Percentiles rank a stretch among this genome's conserved stretches.
These are phyloP conservation scores for Hydropsyche tenuis DNA, from an alignment of 1,140 invertebrate genomes.

Conservation along the genomic window DNA sequence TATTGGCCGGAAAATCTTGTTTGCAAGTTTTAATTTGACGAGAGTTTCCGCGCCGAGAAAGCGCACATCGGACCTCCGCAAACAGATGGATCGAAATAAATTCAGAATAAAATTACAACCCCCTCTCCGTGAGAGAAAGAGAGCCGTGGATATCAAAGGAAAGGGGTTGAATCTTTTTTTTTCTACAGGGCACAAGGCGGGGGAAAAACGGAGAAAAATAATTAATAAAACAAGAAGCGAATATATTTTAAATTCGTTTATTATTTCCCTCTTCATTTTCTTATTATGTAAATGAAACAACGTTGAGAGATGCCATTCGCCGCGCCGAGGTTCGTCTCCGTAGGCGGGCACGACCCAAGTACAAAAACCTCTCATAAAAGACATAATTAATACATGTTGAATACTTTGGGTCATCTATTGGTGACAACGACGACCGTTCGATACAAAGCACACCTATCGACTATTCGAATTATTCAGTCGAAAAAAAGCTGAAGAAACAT, in stretches of 20 bases:
- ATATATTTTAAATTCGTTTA: conserved; percentile 49
- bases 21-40: conserved; percentile 48
- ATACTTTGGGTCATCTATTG: no score
- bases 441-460: no score
- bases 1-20: conserved; percentile 48
- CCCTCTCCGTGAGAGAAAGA: neutral
- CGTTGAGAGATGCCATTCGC: conserved; percentile 33
- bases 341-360: neutral
- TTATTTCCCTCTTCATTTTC: conserved; percentile 48
- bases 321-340: conserved; percentile 11
- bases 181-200: neutral
- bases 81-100: conserved; percentile 41
- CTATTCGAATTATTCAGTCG: no score
- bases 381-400: no score
- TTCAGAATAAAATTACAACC: conserved; percentile 41
- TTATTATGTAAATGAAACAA: conserved; percentile 49
- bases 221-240: conserved; percentile 48
- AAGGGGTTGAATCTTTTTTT: conserved; percentile 25
- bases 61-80: conserved; percentile 32
- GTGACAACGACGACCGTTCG: no score
- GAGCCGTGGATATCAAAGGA: conserved; percentile 38
- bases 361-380: no score
- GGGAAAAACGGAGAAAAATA: conserved; percentile 33
- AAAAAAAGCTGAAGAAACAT: no score
- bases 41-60: conserved; percentile 31